Evolutionary conservation across 2,113 vertebrate species (phyloP).

Genomic region (Anhinga anhinga): DNA sequence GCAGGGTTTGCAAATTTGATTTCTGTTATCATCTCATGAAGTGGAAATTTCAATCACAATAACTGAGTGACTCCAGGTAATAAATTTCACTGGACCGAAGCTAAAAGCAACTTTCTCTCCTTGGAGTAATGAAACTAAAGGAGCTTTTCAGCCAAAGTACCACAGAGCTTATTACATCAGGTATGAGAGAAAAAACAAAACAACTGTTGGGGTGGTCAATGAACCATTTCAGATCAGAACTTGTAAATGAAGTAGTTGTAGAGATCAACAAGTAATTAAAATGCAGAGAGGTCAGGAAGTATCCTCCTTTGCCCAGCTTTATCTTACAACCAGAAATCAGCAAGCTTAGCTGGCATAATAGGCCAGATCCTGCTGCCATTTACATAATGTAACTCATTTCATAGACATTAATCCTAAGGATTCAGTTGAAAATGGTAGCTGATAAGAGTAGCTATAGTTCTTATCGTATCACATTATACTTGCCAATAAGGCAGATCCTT

Average conservation of each 20-base stretch:
- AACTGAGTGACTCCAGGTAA: background rate
- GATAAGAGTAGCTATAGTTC: background rate
- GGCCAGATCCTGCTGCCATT: background rate
- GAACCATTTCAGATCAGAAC: conserved; percentile 8
- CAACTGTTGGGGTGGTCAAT: background rate
- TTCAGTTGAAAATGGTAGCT: background rate
- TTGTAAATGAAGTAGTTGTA: background rate
- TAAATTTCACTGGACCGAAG: background rate
- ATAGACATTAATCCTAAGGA: background rate
- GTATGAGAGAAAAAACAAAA: background rate
- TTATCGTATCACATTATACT: background rate
- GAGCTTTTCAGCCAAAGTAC: background rate
- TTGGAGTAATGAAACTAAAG: background rate
- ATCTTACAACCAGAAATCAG: background rate
- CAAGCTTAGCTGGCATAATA: background rate
- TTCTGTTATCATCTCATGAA: background rate
- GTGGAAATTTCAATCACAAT: conserved; percentile 44
- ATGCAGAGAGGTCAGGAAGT: background rate
- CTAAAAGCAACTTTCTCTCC: conserved; percentile 19
- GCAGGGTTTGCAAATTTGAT: background rate
- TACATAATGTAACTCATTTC: background rate
- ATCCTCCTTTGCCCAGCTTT: background rate
- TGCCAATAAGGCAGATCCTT: background rate
- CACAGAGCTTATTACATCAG: background rate
- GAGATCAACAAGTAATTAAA: background rate